phyloP scores from a whole-genome alignment of 2,797 vertebrate species.

The Yasuhikotakia modesta region DNA sequence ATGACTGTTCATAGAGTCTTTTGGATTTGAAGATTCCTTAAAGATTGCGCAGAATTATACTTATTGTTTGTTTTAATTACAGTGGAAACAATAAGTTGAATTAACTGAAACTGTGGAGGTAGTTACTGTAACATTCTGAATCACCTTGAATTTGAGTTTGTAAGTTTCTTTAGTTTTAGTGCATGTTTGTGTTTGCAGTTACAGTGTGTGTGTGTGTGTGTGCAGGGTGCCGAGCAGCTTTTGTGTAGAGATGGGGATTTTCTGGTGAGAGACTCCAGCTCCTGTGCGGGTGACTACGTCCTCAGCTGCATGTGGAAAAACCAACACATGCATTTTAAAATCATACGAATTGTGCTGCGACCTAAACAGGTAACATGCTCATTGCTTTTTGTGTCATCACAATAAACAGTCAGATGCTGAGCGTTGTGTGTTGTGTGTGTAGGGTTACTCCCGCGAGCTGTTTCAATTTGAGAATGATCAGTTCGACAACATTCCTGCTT shows the following conservation, averaged over 20 bases:
- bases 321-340: conserved; percentile 83
- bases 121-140: too few species aligned
- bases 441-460: conserved; percentile 81
- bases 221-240: conserved; percentile 80
- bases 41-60: too few species aligned
- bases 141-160: too few species aligned
- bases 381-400: too few species aligned
- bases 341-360: conserved; percentile 83
- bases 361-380: conserved; percentile 74
- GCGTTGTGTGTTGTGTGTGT: conserved; percentile 43
- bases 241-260: conserved; percentile 85
- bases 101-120: too few species aligned
- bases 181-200: not conserved
- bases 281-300: conserved; percentile 77
- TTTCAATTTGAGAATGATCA: conserved; percentile 90
- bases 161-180: too few species aligned
- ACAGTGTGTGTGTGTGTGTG: conserved; percentile 26
- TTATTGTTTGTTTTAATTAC: too few species aligned
- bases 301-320: conserved; percentile 82
- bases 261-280: conserved; percentile 81
- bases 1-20: too few species aligned
- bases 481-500: conserved; percentile 83
- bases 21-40: too few species aligned
- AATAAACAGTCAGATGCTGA: not conserved
- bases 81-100: too few species aligned